Evolutionary conservation across 1,140 invertebrate species (phyloP).

Genomic region (Holcopasites calliopsidis): DNA sequence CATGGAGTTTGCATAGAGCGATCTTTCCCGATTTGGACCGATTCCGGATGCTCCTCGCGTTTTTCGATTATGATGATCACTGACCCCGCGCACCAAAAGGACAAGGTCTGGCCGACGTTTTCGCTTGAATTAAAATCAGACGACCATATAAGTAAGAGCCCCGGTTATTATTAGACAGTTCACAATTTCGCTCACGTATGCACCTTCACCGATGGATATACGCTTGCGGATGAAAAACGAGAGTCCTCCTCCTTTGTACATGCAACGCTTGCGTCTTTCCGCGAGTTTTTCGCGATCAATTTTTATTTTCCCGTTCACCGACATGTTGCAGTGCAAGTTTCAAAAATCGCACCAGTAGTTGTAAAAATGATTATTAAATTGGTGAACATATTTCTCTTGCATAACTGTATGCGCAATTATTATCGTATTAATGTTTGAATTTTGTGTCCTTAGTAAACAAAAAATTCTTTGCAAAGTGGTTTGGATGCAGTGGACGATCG

Average conservation of each 20-base stretch:
- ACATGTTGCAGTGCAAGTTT: not conserved
- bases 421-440: no score
- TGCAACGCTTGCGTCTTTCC: not conserved
- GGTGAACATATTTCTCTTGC: no score
- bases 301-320: not conserved
- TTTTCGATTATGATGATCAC: constrained; percentile 54
- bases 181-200: constrained; percentile 71
- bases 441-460: no score
- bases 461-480: no score
- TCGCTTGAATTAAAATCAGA: constrained; percentile 65
- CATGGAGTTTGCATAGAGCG: constrained; percentile 2
- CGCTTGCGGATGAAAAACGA: constrained; percentile 19
- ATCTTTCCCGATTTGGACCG: constrained; percentile 19
- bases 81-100: constrained; percentile 58
- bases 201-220: constrained; percentile 44
- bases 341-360: not conserved
- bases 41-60: constrained; percentile 37
- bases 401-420: no score
- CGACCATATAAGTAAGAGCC: constrained; percentile 63
- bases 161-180: constrained; percentile 73
- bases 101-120: constrained; percentile 43
- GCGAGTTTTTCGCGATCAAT: not conserved
- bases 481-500: no score
- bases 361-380: not conserved
- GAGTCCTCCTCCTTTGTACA: not conserved